Evolutionary conservation across 2,888 invertebrate genomes (phyloP).

Genomic region (Iphiclides podalirius): DNA sequence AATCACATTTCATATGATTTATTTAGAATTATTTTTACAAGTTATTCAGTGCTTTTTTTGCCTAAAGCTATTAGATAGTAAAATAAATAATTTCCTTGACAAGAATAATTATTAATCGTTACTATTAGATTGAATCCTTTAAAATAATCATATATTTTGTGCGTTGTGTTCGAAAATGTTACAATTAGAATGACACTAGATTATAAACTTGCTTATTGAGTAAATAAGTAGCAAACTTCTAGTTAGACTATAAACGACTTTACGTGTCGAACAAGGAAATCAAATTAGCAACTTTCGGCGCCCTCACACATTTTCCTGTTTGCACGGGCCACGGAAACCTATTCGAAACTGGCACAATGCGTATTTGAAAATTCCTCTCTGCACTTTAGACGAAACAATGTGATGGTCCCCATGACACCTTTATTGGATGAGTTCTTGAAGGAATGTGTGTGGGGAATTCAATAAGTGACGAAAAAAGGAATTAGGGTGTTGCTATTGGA

Average conservation of each 20-base stretch:
- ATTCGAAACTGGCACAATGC: slow-evolving; percentile 54
- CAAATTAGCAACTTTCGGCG: slow-evolving; percentile 74
- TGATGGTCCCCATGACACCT: slow-evolving; percentile 57
- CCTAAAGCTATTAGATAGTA: too few relatives aligned
- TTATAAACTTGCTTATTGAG: slow-evolving; percentile 47
- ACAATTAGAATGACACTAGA: too few relatives aligned
- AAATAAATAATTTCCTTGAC: too few relatives aligned
- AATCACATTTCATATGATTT: too few relatives aligned
- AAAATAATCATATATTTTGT: too few relatives aligned
- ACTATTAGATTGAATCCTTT: too few relatives aligned
- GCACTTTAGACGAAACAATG: slow-evolving; percentile 64
- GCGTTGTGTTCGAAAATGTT: too few relatives aligned
- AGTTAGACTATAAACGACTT: slow-evolving; percentile 73
- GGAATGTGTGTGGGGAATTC: slow-evolving; percentile 69
- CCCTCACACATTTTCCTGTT: slow-evolving; percentile 62
- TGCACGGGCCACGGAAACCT: slow-evolving; percentile 60
- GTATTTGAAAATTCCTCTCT: slow-evolving; percentile 66
- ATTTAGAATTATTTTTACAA: too few relatives aligned
- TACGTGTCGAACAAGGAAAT: slow-evolving; percentile 76
- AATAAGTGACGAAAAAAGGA: slow-evolving; percentile 70
- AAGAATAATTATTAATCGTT: too few relatives aligned
- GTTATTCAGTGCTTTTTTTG: too few relatives aligned
- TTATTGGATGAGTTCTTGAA: slow-evolving; percentile 72
- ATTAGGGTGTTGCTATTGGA: slow-evolving; percentile 50
- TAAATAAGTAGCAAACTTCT: slow-evolving; percentile 57